Evolutionary conservation across 2,797 vertebrate genomes (phyloP), one percentile per base, ranked within the genome.

Genomic region (Champsocephalus gunnari): DNA sequence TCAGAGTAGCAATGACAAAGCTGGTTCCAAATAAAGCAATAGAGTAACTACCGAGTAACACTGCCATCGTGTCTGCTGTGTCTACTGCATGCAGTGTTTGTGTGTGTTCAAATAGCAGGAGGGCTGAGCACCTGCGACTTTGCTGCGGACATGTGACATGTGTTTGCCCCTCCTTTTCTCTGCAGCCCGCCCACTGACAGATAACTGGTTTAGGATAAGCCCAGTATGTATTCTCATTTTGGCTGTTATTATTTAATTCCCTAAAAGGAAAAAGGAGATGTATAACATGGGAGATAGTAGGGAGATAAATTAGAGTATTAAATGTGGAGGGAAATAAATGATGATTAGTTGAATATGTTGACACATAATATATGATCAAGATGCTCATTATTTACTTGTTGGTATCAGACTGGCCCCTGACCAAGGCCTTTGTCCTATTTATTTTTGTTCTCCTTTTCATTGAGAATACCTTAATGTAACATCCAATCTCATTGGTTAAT

Each of bases 61-160:
- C 1, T 1, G 84, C 75, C 95, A 94, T 95, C 21, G 80, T 85
- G 14, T 12, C 5, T 41, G 50, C 13, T 8, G 28, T 5, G n/a
- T 48, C 61, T 24, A 0, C 16, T 34, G 28, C 12, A 4, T 4
- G 9, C 34, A 34, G 3, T 65, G 60, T 50, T 38, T 38, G 34
- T 38, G 45, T 51, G n/a, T 1, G 32, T 17, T 58, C 1, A 32
- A 70, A 32, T 12, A 8, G 56, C 12, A 50, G 56, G 1, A 0
- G 63, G n/a, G 2, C 14, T 64, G 54, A 44, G 1, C 4, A 57
- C 7, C 5, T 59, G 14, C 16, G 21, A 17, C n/a, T 44, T 50
- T 7, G 14, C 5, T 59, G 13, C 19, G 17, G 48, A 48, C 1
- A 3, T 5, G n/a, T 77, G 61, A 61, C 3, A 3, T 21, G 5